Evolutionary conservation across 2,797 vertebrate species (phyloP), one percentile per base, ranked within the genome.

Genomic region (Euphonia xanthogaster): DNA sequence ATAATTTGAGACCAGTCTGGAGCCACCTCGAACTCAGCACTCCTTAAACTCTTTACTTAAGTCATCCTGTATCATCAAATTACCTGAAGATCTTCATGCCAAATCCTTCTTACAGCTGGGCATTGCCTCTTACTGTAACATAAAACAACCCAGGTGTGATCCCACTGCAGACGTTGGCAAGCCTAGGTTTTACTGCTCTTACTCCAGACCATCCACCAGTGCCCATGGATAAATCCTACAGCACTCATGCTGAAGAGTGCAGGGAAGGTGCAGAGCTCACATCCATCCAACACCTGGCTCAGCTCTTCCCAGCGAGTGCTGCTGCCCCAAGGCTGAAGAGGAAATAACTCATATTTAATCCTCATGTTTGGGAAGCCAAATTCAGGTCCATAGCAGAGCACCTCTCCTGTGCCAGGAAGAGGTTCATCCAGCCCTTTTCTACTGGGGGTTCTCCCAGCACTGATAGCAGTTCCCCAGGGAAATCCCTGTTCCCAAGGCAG

Each of bases 151-250:
- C 37, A 53, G 23, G 20, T 65, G 37, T 8, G 31, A 30, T 51
- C 19, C 27, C 20, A 14, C 20, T 9, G 20, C 21, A 45, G 40
- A 63, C 18, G 10, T 3, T 37, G 4, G 0, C 28, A 33, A 28
- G 14, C 3, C 28, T 10, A 5, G 27, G 12, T 23, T 74, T 33
- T 42, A 30, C 30, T 37, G 47, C 16, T 73, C 48, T 58, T 30
- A 22, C 42, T 42, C 40, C 18, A 54, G 14, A 14, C 11, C 9
- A 4, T 6, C 2, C 14, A 8, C 2, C 61, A 21, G 21, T 1
- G 21, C 7, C 30, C 18, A 40, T 0, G 7, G 0, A 27, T 3
- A 50, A 50, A 58, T 30, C 10, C 11, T 1, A 1, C 21, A 45
- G 48, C 33, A 57, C 13, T 9, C 33, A 3, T 4, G 42, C 25